Base-by-base conservation (phyloP, 2,888 invertebrate genomes). In the Toxonevra muliebris region DNA sequence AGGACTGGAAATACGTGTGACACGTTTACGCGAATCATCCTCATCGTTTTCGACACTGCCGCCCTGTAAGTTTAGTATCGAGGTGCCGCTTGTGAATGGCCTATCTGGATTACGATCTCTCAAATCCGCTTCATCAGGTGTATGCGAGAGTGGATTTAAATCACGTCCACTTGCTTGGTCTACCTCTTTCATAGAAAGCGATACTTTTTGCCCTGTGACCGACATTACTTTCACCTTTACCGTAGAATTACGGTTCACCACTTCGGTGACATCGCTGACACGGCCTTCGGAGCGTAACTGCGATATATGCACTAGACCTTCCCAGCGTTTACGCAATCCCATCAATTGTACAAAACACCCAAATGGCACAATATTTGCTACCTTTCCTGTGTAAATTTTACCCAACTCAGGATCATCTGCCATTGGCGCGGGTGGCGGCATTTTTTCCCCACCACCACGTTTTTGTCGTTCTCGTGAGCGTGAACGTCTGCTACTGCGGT, bases 331-430 rank as follows among this genome's bases (percentile, higher is more conserved):
- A 60, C 91, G 89, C 59, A 99, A 87, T 0, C 97, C 97, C 80
- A 97, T 96, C 20, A 99, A 87, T 85, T 97, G 96, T 0, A 98
- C 96, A 84, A 99, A 99, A 82, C 98, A 98, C 1, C 99, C 99
- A 86, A 98, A 99, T n/a, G 94, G 93, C 63, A 97, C 96, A 74
- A 98, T 94, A 78, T 96, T 98, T 0, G 96, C 95, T 0, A 99
- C 96, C 85, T 95, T 93, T 0, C 97, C 99, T 71, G 89, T 89
- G 82, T 97, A 98, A 75, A 99, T 95, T 79, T 92, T 93, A 0
- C 93, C 93, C 4, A 92, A 88, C 74, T 93, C 91, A 0, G 93
- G 93, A 78, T 93, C 93, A 78, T 92, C 91, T 66, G 90, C 89
- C 75, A 92, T 84, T 5, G 78, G 78, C 13, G 82, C 77, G 10